A percentile compares a stretch with the other conserved stretches of the same genome.
Conservation (phyloP, 2,797 vertebrate species). For the Dallia pectoralis region DNA sequence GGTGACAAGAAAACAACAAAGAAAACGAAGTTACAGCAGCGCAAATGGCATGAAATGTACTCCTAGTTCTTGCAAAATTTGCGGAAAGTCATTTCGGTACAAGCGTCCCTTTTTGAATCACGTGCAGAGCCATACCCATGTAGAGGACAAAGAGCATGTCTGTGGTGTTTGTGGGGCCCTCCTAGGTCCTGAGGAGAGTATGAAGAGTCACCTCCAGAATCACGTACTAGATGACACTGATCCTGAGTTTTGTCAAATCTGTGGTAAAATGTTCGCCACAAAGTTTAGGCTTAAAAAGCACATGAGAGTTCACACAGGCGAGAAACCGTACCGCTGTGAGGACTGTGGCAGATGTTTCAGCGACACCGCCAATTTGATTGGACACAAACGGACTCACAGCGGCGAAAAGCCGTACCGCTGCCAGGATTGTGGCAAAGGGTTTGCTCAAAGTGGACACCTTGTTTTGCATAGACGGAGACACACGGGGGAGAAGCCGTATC, state of each 20-base stretch:
- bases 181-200: neutral
- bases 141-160: neutral
- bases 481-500: conserved; percentile 26
- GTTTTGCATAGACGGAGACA: conserved; percentile 30
- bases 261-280: conserved; percentile 5
- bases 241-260: conserved; percentile 6
- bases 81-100: neutral
- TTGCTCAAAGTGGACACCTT: conserved; percentile 26
- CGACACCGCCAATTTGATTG: conserved; percentile 18
- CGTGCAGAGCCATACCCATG: neutral
- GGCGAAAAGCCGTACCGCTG: conserved; percentile 35
- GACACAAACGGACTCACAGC: conserved; percentile 30
- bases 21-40: neutral
- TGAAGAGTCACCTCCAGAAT: neutral
- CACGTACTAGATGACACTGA: neutral
- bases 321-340: conserved; percentile 7
- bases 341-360: neutral
- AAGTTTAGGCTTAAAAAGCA: conserved; percentile 1
- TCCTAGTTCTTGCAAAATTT: neutral
- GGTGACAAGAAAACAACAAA: neutral
- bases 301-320: conserved; percentile 9
- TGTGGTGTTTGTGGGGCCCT: neutral
- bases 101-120: conserved; percentile 3
- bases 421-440: conserved; percentile 30
- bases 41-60: conserved; percentile 6